These are phyloP conservation scores for Drosophila athabasca DNA, from an alignment of 1,140 invertebrate genomes.

Conservation along the genomic window DNA sequence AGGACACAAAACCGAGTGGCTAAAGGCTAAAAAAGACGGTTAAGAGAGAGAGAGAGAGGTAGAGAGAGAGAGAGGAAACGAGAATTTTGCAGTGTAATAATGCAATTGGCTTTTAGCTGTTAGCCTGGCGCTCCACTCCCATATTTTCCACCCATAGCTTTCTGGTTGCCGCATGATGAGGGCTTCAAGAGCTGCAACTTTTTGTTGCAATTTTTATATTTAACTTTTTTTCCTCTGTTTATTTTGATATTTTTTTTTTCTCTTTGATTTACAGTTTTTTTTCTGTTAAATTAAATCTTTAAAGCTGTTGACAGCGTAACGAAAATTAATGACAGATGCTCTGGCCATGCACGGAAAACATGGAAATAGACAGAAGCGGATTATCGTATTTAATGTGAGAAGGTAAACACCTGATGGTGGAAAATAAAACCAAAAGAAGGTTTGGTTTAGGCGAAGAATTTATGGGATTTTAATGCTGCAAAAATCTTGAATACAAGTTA, in stretches of 20 bases:
- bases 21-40: slow-evolving; percentile 5
- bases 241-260: slow-evolving; percentile 10
- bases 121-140: background rate
- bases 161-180: slow-evolving; percentile 13
- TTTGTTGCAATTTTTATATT: slow-evolving; percentile 32
- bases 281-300: slow-evolving; percentile 38
- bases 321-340: slow-evolving; percentile 4
- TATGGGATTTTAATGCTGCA: background rate
- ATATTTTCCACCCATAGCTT: slow-evolving; percentile 22
- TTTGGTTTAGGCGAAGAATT: background rate
- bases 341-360: background rate
- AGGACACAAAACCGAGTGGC: background rate
- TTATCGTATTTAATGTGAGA: too few species aligned
- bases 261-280: slow-evolving; percentile 9
- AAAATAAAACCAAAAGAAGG: background rate
- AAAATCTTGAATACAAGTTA: background rate
- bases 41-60: background rate
- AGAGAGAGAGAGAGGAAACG: background rate
- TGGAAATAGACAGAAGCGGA: too few species aligned
- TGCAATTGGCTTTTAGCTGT: slow-evolving; percentile 62
- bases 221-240: slow-evolving; percentile 23
- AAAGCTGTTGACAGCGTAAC: slow-evolving; percentile 12
- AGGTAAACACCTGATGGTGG: background rate
- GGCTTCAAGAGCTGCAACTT: slow-evolving; percentile 44
- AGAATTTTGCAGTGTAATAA: slow-evolving; percentile 50